Base-by-base conservation (phyloP, 1,140 invertebrate species). In the Aradophagus sp. region DNA sequence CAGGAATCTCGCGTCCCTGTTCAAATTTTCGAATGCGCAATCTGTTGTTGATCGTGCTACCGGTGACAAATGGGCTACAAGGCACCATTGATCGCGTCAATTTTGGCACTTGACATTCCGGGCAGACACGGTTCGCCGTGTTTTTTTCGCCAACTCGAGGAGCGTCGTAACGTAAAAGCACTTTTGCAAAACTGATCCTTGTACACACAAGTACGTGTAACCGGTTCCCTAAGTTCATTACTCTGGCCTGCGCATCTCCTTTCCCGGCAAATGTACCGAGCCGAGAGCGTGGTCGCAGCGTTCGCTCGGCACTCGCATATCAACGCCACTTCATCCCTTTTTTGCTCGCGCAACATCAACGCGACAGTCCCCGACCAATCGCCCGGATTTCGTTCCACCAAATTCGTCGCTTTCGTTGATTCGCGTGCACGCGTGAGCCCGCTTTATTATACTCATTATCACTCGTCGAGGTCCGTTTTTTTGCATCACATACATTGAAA, bases 181-280 rank as follows among this genome's bases (percentile, higher is more conserved):
- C 50, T 75, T 67, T 68, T 73, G 53, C 63, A 74, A 75, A 80
- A 78, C 77, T 77, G 75, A 79, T 77, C 76, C 75, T 73, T 80
- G 72, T 73, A 78, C 74, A 79, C 50, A 73, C 62, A 63, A 50
- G 75, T 65, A 75, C 73, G 78, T 80, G 79, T 78, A 85, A 85
- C 83, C 83, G 83, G 83, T 85, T 85, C 81, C 68, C 77, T 78
- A 84, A 82, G 83, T 85, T 85, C 83, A 85, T 85, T 85, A 84
- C 82, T 80, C 83, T 79, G 77, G 68, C 65, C 63, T 62, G 79
- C 79, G 77, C 79, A 82, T 82, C 80, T 84, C 82, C 80, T 83
- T 80, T 83, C 81, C 78, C 76, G 80, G 80, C 77, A 81, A 79
- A 75, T 78, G 78, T 75, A 67, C 69, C 45, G 63, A 45, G 55